Evolutionary conservation across 1,140 invertebrate species (phyloP).

Genomic region (Zaprionus gabonicus): DNA sequence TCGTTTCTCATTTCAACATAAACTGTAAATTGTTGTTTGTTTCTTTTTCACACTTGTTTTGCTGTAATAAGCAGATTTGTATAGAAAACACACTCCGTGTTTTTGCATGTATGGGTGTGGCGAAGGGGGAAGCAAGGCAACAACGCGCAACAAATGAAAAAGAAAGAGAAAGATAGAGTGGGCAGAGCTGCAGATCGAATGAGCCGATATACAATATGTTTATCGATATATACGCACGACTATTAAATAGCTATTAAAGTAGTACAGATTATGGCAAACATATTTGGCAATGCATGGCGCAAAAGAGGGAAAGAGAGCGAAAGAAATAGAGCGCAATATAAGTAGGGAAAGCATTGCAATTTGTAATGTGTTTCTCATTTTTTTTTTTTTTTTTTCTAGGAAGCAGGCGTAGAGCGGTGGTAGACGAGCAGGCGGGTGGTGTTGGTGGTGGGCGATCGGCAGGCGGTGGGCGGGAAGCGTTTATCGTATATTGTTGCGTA

Average conservation of each 20-base stretch:
- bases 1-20: constrained; percentile 26
- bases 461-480: not conserved
- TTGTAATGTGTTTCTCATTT: not conserved
- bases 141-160: constrained; percentile 7
- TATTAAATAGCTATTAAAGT: constrained; percentile 2
- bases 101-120: not conserved
- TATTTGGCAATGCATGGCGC: not conserved
- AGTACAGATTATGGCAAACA: not conserved
- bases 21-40: constrained; percentile 28
- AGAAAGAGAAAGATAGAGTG: constrained; percentile 3
- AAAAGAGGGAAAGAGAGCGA: not conserved
- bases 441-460: not conserved
- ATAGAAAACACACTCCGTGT: not conserved
- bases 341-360: not conserved
- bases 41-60: not conserved
- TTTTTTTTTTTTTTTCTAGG: not conserved
- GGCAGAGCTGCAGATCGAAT: not conserved
- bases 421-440: not conserved
- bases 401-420: not conserved
- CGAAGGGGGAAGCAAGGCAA: not conserved
- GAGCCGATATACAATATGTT: not conserved
- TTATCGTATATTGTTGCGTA: not conserved
- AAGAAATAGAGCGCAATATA: not conserved
- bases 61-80: constrained; percentile 23
- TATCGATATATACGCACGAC: not conserved